Base-by-base conservation (phyloP, 2,113 vertebrate species). In the Scomber scombrus region DNA sequence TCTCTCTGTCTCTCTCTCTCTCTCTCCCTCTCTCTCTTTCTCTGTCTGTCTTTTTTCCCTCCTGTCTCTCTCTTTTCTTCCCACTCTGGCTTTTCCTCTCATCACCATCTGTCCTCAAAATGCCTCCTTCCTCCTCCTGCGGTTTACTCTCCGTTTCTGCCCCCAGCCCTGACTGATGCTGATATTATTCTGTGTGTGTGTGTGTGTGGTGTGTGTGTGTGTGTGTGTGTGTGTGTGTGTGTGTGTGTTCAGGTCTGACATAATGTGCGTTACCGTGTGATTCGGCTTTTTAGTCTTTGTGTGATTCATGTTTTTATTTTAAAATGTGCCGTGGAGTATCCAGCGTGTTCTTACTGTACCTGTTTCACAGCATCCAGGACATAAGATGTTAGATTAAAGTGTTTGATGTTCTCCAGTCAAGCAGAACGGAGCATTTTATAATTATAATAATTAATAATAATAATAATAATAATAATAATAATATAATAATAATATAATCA, bases 271-370 rank as follows among this genome's bases (percentile, higher is more conserved):
- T 29, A 10, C n/a, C 12, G 10, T 51, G 45, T 26, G 3, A 43
- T 29, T 56, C 55, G 19, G 15, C 51, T 8, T 49, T 47, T 49
- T 12, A 49, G 23, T 19, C 21, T 49, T 65, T 0, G 11, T 50
- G 43, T 60, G 55, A 58, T 51, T 68, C 63, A 60, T 57, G 52
- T 57, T 66, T 75, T 57, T 3, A 16, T 12, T 54, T 21, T 64
- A 26, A 54, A 56, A 21, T 11, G 31, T 5, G 4, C 31, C 5
- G 4, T 34, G 31, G 31, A 34, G 8, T 34, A 34, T 34, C 8
- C 31, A 34, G 31, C 31, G 31, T 34, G 31, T 34, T 34, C 5
- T 7, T 34, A 34, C 31, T 6, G 31, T 34, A 34, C 31, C 31
- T 34, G 8, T 34, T 31, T 34, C 8, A 34, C 3, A 34, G 31